A percentile compares a stretch with the other conserved stretches of the same genome.
Evolutionary conservation across 2,888 invertebrate genomes (phyloP).

Genomic region (Trichopoda pennipes): DNA sequence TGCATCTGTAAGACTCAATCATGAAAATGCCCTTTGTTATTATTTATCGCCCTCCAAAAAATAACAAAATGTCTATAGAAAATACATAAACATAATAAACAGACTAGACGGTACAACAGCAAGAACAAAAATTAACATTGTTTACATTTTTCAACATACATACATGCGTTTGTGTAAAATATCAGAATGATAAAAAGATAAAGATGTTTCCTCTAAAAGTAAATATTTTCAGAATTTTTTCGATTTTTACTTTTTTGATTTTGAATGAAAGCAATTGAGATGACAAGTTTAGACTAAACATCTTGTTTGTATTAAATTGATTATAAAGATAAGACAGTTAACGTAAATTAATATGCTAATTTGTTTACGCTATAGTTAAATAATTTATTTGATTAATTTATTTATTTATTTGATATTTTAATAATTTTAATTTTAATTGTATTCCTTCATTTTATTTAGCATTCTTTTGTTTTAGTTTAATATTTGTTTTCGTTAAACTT

Average conservation of each 20-base stretch:
- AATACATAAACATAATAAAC: not conserved
- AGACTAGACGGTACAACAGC: not conserved
- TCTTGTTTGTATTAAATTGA: not conserved
- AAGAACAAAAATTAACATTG: not conserved
- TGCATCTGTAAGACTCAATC: conserved; percentile 19
- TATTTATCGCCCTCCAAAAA: conserved; percentile 10
- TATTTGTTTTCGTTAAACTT: not conserved
- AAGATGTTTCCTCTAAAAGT: not conserved
- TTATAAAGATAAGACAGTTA: not conserved
- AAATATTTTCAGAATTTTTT: not conserved
- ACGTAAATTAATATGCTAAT: not conserved
- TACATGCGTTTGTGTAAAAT: conserved; percentile 4
- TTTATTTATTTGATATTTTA: not conserved
- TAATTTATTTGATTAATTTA: not conserved
- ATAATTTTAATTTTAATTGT: not conserved
- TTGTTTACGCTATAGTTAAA: not conserved
- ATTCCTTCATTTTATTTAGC: not conserved
- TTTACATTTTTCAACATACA: conserved; percentile 1
- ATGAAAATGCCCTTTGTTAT: not conserved
- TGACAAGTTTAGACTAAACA: conserved; percentile 1
- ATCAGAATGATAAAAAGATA: not conserved
- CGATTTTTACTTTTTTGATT: not conserved
- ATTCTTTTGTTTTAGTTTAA: not conserved
- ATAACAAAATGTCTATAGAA: not conserved
- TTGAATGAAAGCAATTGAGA: not conserved